These are phyloP conservation scores for Agonopterix heracliana DNA, from an alignment of 2,888 invertebrate genomes.

Conservation along the genomic window DNA sequence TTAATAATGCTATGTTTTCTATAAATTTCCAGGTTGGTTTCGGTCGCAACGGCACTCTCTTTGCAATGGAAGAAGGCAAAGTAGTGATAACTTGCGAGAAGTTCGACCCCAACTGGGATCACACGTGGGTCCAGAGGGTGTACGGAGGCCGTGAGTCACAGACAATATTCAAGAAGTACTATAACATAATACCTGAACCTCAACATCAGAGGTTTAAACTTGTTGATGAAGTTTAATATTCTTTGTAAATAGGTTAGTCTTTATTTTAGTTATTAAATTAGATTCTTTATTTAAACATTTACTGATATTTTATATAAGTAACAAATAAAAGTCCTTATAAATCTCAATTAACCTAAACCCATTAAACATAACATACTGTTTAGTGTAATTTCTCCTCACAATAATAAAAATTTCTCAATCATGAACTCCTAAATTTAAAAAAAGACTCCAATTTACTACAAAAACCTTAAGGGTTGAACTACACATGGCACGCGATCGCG, in stretches of 20 bases:
- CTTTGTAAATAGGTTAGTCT: constrained; percentile 16
- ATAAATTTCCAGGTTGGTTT: constrained; percentile 83
- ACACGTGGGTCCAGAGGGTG: constrained; percentile 81
- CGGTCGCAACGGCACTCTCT: constrained; percentile 86
- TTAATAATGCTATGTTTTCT: too few relatives aligned
- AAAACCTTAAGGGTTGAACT: too few relatives aligned
- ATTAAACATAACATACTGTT: too few relatives aligned
- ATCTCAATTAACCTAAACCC: too few relatives aligned
- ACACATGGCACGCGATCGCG: too few relatives aligned
- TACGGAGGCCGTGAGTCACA: constrained; percentile 80
- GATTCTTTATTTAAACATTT: too few relatives aligned
- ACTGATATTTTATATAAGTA: neutral
- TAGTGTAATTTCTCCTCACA: too few relatives aligned
- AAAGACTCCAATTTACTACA: too few relatives aligned
- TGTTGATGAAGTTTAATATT: constrained; percentile 79
- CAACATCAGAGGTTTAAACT: constrained; percentile 88
- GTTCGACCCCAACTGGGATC: constrained; percentile 86
- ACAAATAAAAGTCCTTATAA: neutral
- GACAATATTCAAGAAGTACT: constrained; percentile 88
- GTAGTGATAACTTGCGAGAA: constrained; percentile 90
- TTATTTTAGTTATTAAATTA: constrained; percentile 3
- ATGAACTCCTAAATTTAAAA: too few relatives aligned
- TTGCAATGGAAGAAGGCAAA: constrained; percentile 86
- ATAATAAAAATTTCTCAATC: too few relatives aligned
- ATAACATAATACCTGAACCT: constrained; percentile 86